Evolutionary conservation across 2,797 vertebrate genomes (phyloP).

Genomic region (Nannoperca obscura): DNA sequence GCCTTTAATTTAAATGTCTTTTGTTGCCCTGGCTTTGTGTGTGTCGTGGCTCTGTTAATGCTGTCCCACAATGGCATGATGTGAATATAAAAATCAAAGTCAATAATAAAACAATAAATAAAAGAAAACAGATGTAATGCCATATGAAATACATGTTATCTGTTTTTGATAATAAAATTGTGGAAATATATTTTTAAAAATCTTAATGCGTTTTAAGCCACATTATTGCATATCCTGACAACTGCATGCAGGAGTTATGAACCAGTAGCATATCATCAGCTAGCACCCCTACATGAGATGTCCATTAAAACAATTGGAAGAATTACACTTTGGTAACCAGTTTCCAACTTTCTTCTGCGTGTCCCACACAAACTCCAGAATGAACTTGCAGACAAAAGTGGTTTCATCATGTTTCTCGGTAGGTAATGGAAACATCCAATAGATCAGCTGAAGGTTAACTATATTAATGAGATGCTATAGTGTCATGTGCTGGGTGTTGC

Average conservation of each 20-base stretch:
- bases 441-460: not conserved
- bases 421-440: not conserved
- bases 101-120: conserved; percentile 43
- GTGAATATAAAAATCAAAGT: conserved; percentile 49
- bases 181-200: conserved; percentile 49
- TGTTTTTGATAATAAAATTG: conserved; percentile 85
- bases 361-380: not conserved
- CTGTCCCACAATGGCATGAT: conserved; percentile 60
- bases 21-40: conserved; percentile 30
- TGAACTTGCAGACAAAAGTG: not conserved
- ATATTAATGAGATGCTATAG: not conserved
- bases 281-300: not conserved
- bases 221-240: conserved; percentile 35
- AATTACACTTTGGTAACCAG: not conserved
- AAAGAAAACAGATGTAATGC: conserved; percentile 58
- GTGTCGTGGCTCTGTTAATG: conserved; percentile 45
- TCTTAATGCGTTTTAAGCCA: conserved; percentile 54
- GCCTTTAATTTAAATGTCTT: conserved; percentile 78
- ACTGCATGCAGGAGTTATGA: conserved; percentile 7
- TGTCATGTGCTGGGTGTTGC: not conserved
- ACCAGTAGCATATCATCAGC: not conserved
- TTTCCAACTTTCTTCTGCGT: not conserved
- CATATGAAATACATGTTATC: conserved; percentile 57
- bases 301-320: not conserved
- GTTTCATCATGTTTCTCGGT: not conserved